Conservation (phyloP, 1,140 invertebrate species). For the Leptopilina boulardi region DNA sequence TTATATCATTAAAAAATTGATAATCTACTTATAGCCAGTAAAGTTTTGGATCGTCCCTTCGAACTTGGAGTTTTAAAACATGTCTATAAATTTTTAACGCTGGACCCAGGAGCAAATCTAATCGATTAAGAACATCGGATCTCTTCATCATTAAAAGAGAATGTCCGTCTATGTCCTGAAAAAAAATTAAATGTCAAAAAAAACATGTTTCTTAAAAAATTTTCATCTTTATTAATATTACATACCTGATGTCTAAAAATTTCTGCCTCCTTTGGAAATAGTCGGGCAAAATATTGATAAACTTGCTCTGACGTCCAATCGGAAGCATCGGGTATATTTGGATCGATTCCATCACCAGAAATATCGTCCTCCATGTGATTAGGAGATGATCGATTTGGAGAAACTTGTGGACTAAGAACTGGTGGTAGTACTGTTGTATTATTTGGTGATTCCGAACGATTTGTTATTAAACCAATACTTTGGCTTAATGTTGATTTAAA, state of each 20-base stretch:
- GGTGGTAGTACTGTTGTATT: conserved; percentile 62
- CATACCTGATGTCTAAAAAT: conserved; percentile 90
- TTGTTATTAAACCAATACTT: conserved; percentile 49
- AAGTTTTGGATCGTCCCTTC: conserved; percentile 81
- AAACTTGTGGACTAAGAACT: conserved; percentile 71
- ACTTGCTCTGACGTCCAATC: conserved; percentile 90
- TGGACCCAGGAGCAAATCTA: conserved; percentile 88
- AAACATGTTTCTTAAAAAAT: no score
- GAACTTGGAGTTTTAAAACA: conserved; percentile 82
- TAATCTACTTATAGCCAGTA: conserved; percentile 78
- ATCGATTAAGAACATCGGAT: conserved; percentile 85
- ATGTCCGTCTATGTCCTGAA: conserved; percentile 92
- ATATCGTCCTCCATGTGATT: conserved; percentile 67
- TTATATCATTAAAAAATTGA: no score
- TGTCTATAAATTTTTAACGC: conserved; percentile 91
- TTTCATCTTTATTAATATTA: conserved; percentile 41
- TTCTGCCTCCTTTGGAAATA: conserved; percentile 85
- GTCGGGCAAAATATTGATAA: conserved; percentile 85
- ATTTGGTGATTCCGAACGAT: conserved; percentile 65
- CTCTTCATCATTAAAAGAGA: conserved; percentile 87
- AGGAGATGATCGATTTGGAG: conserved; percentile 62
- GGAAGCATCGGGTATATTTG: conserved; percentile 85
- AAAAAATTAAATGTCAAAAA: conserved; percentile 49
- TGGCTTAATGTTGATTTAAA: conserved; percentile 52
- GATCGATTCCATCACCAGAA: conserved; percentile 76